Base-by-base conservation (phyloP, 2,797 vertebrate genomes). In the Bovichtus variegatus region DNA sequence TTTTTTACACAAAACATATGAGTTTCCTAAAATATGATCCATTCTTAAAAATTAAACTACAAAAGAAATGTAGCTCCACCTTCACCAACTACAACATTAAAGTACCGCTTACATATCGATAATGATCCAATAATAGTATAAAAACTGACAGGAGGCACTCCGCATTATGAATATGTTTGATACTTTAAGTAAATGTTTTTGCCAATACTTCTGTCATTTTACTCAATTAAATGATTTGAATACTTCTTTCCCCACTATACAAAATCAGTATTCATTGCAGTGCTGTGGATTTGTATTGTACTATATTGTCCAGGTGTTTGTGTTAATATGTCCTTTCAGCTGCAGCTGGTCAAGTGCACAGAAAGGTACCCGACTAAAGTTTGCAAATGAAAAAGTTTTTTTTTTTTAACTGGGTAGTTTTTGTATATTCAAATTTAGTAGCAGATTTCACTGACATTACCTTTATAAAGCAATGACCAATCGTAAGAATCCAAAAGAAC, bases 351-450 rank as follows among this genome's bases (percentile, higher is more conserved):
- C 27, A 55, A 13, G 50, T 59, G 34, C 47, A 54, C 29, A 46
- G n/a, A 34, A n/a, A 41, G 5, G 11, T 2, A 21, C 25, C 9
- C 0, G 19, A 31, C 31, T 9, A 46, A 51, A 65, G 6, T 1
- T 12, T 27, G 0, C 21, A 3, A 25, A 31, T 40, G 16, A 6
- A 47, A 40, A 23, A n/a, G n/a, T n/a, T n/a, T n/a, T n/a, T n/a
- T n/a, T n/a, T n/a, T n/a, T 0, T 9, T 11, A 21, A 50, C 9
- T 12, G 1, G 0, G 0, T 9, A 21, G 0, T 29, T 61, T 3
- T 29, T 15, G 3, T 51, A 81, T 60, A 61, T 74, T 71, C 4
- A 31, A 27, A 49, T 34, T 38, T 11, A 74, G 38, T 11, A 74
- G 38, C 25, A 71, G 29, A 50, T 58, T 57, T n/a, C 13, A 25